Evolutionary conservation across 2,888 invertebrate species (phyloP), one percentile per base, ranked within the genome.

Genomic region (Hypomecis punctinalis): DNA sequence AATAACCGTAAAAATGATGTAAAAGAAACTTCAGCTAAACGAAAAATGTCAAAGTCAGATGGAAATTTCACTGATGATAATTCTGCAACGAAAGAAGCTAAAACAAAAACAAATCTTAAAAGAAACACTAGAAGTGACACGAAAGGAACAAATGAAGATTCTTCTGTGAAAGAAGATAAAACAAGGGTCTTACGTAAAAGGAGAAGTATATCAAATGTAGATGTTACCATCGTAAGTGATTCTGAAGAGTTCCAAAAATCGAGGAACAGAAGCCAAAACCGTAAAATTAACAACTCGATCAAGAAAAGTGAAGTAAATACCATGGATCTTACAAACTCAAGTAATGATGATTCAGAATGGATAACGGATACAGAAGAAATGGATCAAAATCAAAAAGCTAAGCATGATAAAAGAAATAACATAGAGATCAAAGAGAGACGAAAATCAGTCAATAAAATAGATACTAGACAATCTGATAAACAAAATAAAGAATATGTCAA

Each of bases 281-380:
- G 1, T 36, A 51, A 13, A 13, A 13, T 9, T 7, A 51, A 7
- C 0, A 51, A 39, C 4, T n/a, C 2, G 8, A 49, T 3, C n/a
- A 37, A 51, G 5, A 36, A 8, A 35, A 35, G n/a, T 37, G 11
- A 37, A 13, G n/a, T 23, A 51, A 39, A 51, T 39, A 23, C 7
- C 13, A 9, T 0, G 11, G 48, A 48, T 48, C 2, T n/a, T 36
- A 23, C 13, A 13, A 39, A 39, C 9, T 40, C 23, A 23, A 23
- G n/a, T 2, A 23, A 39, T 51, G 52, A 39, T 33, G 52, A 52
- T 9, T 52, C 52, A n/a, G 40, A 40, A n/a, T 40, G 23, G 9
- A 7, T 3, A 6, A 6, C 6, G 5, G 49, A 51, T 7, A 9
- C 8, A 13, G 37, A 13, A 37, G 8, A 43, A n/a, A n/a, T n/a